Evolutionary conservation across 2,113 vertebrate species (phyloP).

Genomic region (Paradoxurus hermaphroditus): DNA sequence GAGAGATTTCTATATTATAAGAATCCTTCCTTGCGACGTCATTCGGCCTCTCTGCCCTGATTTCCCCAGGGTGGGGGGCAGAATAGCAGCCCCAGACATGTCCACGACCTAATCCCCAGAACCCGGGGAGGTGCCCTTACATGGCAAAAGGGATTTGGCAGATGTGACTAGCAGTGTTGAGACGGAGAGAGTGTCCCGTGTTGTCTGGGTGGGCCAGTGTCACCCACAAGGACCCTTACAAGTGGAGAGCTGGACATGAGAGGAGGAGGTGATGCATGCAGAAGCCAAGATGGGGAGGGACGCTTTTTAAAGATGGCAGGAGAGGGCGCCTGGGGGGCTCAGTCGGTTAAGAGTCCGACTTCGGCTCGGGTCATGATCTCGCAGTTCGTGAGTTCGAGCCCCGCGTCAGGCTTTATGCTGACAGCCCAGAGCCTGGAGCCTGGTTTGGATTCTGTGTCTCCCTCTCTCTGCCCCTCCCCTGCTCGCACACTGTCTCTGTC

Average conservation of each 20-base stretch:
- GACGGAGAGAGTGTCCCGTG: background rate
- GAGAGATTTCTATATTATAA: background rate
- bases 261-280: background rate
- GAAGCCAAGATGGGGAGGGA: background rate
- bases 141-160: background rate
- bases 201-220: no score
- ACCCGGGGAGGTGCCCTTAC: background rate
- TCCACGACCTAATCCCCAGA: background rate
- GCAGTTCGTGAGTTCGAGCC: no score
- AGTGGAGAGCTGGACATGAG: background rate
- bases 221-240: background rate
- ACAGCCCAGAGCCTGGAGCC: no score
- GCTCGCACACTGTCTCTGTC: no score
- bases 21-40: background rate
- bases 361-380: no score
- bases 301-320: background rate
- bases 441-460: no score
- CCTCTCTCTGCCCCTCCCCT: no score
- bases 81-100: background rate
- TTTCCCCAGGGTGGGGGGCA: background rate
- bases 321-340: no score
- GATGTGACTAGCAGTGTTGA: rapidly evolving
- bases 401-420: no score
- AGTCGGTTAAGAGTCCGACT: no score
- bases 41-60: background rate